These are phyloP conservation scores for Xiphias gladius DNA, from an alignment of 2,113 vertebrate species.

Conservation along the genomic window DNA sequence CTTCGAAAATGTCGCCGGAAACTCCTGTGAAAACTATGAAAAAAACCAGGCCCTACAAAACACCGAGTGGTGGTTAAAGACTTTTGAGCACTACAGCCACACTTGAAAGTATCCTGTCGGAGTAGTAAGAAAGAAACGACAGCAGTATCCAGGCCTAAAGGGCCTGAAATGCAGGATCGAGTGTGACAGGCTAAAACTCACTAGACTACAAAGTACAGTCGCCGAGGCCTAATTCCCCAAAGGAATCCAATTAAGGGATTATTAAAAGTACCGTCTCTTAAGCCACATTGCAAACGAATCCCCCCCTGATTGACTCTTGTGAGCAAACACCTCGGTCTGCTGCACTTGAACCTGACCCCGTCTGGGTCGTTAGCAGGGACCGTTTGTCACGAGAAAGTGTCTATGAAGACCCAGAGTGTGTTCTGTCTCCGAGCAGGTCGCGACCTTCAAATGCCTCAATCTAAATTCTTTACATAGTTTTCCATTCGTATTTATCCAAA, in stretches of 20 bases:
- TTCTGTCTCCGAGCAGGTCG: neutral
- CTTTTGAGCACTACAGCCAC: neutral
- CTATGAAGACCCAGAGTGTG: neutral
- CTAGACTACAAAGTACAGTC: neutral
- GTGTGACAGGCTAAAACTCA: slow-evolving; percentile 14
- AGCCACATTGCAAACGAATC: slow-evolving; percentile 14
- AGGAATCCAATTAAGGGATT: slow-evolving; percentile 73
- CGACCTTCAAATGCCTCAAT: slow-evolving; percentile 12
- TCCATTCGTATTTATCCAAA: neutral
- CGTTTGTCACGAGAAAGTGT: slow-evolving; percentile 15
- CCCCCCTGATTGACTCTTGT: slow-evolving; percentile 12
- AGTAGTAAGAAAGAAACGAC: neutral
- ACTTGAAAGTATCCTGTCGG: neutral
- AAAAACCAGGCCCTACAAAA: slow-evolving; percentile 27
- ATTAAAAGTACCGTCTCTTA: slow-evolving; percentile 3
- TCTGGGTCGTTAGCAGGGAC: slow-evolving; percentile 1
- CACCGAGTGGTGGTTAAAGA: slow-evolving; percentile 22
- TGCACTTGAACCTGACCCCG: slow-evolving; percentile 1
- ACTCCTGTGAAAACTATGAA: slow-evolving; percentile 3
- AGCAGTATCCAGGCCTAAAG: neutral
- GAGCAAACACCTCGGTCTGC: slow-evolving; percentile 16
- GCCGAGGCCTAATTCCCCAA: neutral
- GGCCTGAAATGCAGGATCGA: neutral
- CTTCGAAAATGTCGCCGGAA: slow-evolving; percentile 20
- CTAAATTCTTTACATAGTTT: slow-evolving; percentile 44